Evolutionary conservation across 2,797 vertebrate species (phyloP), one percentile per base, ranked within the genome.

Genomic region (Sebastiscus albofasciatus): DNA sequence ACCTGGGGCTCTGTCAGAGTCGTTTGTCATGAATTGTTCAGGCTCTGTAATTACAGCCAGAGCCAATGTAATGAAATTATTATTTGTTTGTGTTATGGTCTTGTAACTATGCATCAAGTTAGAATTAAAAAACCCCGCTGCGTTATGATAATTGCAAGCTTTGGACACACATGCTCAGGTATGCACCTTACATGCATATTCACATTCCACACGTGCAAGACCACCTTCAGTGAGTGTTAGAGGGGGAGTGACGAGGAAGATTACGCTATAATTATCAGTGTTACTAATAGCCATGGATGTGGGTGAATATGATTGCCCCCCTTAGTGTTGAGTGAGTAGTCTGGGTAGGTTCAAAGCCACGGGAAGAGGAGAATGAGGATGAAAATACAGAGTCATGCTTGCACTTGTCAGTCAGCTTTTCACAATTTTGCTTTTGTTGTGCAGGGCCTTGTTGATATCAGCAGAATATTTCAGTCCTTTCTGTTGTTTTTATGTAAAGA

Each of bases 21-120:
- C 33, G 10, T 81, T 83, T 75, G 64, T 70, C 54, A 61, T 73
- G 67, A 85, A 75, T 54, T 65, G 49, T 59, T 52, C 70, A 42
- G 72, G 64, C 72, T 72, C 72, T 81, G 67, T 90, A 92, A 92
- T 94, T 93, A 93, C 70, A 76, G 26, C 29, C 6, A 56, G 24
- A 71, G 79, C 79, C 80, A 83, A 34, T 75, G 36, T 84, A 77
- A 89, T 90, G 3, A 92, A 94, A 95, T 93, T 85, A 92, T 90
- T 95, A 91, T 96, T 95, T 96, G 84, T 82, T 69, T 87, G 14
- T 95, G 94, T 95, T 95, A 92, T 94, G 89, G 29, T 87, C 67
- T 71, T 71, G 95, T 95, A 95, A 91, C 95, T 89, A 94, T 87
- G 93, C 77, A 92, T 90, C 81, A 90, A 73, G 66, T 68, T 61